phyloP scores from a whole-genome alignment of 2,113 vertebrate genomes.

The Athene cunicularia region DNA sequence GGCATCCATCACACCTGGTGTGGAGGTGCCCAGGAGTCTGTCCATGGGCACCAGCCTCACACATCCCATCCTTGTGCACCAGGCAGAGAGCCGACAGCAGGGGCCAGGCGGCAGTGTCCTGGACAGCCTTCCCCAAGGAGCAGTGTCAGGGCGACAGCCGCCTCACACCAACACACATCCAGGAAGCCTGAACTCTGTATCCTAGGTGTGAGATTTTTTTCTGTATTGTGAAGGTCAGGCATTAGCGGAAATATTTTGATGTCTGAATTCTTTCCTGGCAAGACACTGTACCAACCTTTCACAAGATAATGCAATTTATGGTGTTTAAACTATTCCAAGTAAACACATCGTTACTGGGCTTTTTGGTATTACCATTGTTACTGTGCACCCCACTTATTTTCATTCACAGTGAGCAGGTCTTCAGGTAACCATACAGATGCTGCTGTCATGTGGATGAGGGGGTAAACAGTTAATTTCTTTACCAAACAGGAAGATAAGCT shows the following conservation, averaged over 20 bases:
- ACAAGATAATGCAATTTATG: neutral
- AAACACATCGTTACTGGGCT: neutral
- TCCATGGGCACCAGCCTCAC: neutral
- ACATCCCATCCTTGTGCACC: no score
- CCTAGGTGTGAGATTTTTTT: neutral
- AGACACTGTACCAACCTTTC: neutral
- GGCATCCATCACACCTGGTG: neutral
- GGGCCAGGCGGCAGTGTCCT: neutral
- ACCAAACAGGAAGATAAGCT: neutral
- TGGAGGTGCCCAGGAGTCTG: accelerated
- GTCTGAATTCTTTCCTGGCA: neutral
- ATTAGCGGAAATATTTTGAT: neutral
- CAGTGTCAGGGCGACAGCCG: accelerated
- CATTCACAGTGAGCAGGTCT: neutral
- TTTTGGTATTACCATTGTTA: neutral
- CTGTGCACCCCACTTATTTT: neutral
- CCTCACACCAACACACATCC: accelerated
- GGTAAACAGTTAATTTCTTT: neutral
- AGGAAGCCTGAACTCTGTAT: neutral
- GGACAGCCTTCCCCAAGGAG: neutral
- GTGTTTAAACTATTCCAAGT: neutral
- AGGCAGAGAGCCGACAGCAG: neutral
- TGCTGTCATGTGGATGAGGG: neutral
- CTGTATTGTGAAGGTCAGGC: neutral
- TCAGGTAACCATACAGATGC: neutral